phyloP scores from a whole-genome alignment of 1,140 invertebrate genomes.

The Drosophila mojavensis region DNA sequence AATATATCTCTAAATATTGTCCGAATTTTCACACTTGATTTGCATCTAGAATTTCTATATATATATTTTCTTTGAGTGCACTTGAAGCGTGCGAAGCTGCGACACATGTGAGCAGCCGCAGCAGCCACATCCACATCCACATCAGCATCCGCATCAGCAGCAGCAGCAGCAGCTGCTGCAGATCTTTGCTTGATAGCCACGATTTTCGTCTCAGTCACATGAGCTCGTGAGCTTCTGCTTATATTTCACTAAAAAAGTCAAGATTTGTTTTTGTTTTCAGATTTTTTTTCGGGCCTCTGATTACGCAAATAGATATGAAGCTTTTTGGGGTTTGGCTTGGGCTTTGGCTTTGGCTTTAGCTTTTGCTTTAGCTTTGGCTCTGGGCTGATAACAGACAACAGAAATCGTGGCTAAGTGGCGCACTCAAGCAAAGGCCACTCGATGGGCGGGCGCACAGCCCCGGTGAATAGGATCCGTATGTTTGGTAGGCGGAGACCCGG shows the following conservation, averaged over 20 bases:
- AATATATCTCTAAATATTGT: too few relatives aligned
- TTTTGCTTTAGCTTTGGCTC: constrained; percentile 3
- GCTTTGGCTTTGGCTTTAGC: background rate
- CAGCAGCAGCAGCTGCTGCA: constrained; percentile 34
- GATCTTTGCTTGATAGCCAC: constrained; percentile 31
- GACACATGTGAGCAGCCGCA: constrained; percentile 41
- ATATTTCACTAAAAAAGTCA: constrained; percentile 4
- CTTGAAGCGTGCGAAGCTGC: constrained; percentile 48
- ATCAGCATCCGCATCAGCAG: constrained; percentile 6
- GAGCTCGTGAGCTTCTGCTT: constrained; percentile 10
- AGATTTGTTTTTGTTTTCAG: constrained; percentile 16
- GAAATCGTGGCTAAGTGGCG: constrained; percentile 70
- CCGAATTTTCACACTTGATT: too few relatives aligned
- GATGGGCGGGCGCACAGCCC: constrained; percentile 33
- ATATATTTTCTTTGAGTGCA: constrained; percentile 8
- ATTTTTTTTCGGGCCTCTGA: constrained; percentile 38
- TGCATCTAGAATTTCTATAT: background rate
- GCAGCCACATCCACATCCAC: background rate
- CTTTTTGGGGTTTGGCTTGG: background rate
- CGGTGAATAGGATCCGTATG: constrained; percentile 47
- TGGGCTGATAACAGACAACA: constrained; percentile 51
- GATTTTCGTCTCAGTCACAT: background rate
- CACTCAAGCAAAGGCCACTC: constrained; percentile 36
- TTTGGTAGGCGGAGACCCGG: constrained; percentile 59
- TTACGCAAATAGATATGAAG: constrained; percentile 61